Evolutionary conservation across 2,113 vertebrate species (phyloP), one percentile per base, ranked within the genome.

Genomic region (Boulengeromyrus knoepffleri): DNA sequence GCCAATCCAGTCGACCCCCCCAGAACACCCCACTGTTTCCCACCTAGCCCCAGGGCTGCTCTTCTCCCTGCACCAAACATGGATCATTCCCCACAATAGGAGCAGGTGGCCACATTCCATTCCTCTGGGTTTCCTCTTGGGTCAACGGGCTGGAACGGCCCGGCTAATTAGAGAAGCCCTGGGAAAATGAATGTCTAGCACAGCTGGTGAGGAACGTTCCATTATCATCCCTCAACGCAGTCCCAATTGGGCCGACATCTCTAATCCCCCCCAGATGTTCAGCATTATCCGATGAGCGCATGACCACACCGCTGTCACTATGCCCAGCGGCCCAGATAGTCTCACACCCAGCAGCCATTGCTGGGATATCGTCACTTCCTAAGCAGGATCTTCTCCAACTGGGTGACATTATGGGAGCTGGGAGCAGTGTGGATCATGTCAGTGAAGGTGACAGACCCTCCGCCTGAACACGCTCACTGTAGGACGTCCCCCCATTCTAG

Each of bases 71-170:
- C 83, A n/a, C 45, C 83, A 85, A 27, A 85, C 36, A n/a, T 85
- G 83, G 83, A 85, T 85, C 83, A n/a, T 85, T 47, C 83, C 8
- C 83, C 24, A 47, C 83, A 47, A 47, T 47, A 89, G 92, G 92
- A 95, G 94, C 95, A 96, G 95, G 95, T 95, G 95, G 90, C 92
- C 90, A 92, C 93, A 91, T 93, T 94, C 94, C 94, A 93, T 93
- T 95, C 94, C 93, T 93, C 94, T 94, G 36, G 74, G 66, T 91
- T 92, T 95, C 93, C 92, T 95, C 93, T 93, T 88, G 92, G 92
- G 94, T 92, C 93, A 95, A 92, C 0, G 0, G 89, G 66, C 91
- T 94, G 91, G 93, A 94, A 94, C 92, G 91, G 94, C 90, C 92
- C 92, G 92, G 92, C 93, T 95, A 95, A 96, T 95, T 94, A 94